Conservation (phyloP, 2,113 vertebrate species). For the Parotia lawesii region DNA sequence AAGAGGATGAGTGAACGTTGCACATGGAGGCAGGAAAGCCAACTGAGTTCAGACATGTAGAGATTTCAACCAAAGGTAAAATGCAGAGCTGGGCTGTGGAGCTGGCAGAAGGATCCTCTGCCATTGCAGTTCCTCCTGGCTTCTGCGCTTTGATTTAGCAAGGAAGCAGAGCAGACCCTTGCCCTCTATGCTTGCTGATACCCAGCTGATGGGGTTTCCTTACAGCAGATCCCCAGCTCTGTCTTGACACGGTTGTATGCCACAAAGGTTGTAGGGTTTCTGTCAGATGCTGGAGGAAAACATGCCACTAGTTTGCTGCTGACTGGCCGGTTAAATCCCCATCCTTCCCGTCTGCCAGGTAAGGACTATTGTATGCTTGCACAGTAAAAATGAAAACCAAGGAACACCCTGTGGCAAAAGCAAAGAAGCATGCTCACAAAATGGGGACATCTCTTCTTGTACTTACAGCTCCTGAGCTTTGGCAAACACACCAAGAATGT, state of each 20-base stretch:
- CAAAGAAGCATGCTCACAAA: neutral
- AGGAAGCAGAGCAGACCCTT: neutral
- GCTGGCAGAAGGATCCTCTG: neutral
- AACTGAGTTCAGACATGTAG: neutral
- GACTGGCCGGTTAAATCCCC: neutral
- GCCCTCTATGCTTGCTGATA: neutral
- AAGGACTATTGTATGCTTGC: neutral
- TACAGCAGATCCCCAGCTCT: neutral
- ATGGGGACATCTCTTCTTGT: rapidly evolving
- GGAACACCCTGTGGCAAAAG: neutral
- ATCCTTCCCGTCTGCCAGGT: neutral
- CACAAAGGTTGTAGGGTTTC: neutral
- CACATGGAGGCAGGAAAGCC: neutral
- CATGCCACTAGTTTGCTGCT: neutral
- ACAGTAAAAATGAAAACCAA: neutral
- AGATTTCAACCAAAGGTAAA: neutral
- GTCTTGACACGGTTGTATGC: neutral
- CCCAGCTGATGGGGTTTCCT: neutral
- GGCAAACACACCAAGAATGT: neutral
- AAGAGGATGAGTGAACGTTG: neutral
- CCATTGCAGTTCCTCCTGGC: neutral
- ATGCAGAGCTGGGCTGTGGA: neutral
- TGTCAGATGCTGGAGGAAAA: neutral
- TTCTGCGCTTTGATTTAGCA: neutral
- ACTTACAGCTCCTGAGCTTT: neutral